Evolutionary conservation across 2,113 vertebrate species (phyloP), one percentile per base, ranked within the genome.

Genomic region (Acrocephalus kingi): DNA sequence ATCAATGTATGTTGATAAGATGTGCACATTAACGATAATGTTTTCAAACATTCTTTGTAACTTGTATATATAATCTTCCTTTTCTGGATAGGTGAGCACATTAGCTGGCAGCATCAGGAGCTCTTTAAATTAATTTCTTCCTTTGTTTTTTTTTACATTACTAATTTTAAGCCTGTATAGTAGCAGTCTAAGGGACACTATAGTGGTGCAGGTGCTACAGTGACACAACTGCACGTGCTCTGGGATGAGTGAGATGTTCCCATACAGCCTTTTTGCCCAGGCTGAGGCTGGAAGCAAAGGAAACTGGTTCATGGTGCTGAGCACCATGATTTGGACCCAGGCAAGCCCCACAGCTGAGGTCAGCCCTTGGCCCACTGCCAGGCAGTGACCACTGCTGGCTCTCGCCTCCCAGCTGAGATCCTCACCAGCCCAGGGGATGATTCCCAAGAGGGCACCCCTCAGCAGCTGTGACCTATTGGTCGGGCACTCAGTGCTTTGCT

Each of bases 1-100:
- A 98, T 97, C 97, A 96, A 83, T 96, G 82, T 95, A 84, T 95
- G 90, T 97, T 97, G 95, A 96, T 96, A 97, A 96, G 96, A 84
- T 96, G 79, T 86, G 93, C 91, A 96, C 92, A 93, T 97, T 97
- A 96, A 91, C 2, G 19, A 84, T 96, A 98, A 96, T 86, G 93
- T 95, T 96, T 95, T 83, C 91, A 97, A 97, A 97, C 55, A 93
- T 71, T 92, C 87, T 95, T 84, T 91, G 80, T 88, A 96, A 84
- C 78, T 79, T 80, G 46, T 78, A 76, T 87, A 51, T 58, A 89
- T 84, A 95, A 92, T 92, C 62, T 94, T 62, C 82, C 92, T 48
- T 83, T 88, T 90, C 43, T 79, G 39, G 49, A 78, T 73, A 92
- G 63, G 66, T 75, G n/a, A 41, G 27, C 55, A 82, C 37, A 75